Base-by-base conservation (phyloP, 2,113 vertebrate species). In the Emydocephalus ijimae region DNA sequence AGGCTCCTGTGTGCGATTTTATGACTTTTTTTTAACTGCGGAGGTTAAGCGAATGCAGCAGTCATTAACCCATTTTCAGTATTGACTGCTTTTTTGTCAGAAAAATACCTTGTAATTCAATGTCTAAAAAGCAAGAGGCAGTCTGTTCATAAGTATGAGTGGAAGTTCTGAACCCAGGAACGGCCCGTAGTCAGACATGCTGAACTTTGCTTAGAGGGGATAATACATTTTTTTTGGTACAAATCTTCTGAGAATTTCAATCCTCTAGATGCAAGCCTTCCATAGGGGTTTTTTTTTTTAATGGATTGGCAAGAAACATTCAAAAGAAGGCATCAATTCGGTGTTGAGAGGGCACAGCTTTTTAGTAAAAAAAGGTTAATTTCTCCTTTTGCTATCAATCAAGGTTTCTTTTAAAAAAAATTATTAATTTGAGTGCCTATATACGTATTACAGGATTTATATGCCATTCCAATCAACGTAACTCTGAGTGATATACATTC, bases 141-240 rank as follows among this genome's bases (percentile, higher is more conserved):
- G 59, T 61, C 59, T 61, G 24, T 26, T 61, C 24, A 29, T 64
- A 29, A 64, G 26, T 64, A 29, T 1, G 24, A 61, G 59, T 2
- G 10, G 3, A 29, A 1, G 61, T 64, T 64, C 61, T 64, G n/a
- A 64, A 64, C 61, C 26, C 61, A n/a, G 61, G 11, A 64, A 64
- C 26, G 4, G 26, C 61, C 11, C 1, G 0, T 64, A 29, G 26
- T 64, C 26, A 29, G 3, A 29, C 61, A 64, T 29, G 61, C 3
- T 64, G 61, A 29, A 64, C 3, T 11, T n/a, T 97, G 96, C 96
- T 96, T 95, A 97, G 96, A 95, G 48, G 94, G 92, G 96, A 97
- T 95, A 94, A 96, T 89, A 61, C 88, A 96, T 95, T 97, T 97
- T 95, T 93, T 96, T 94, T 92, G 87, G 95, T 95, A 94, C 93